Conservation (phyloP, 2,888 invertebrate species). For the Uropetala carovei region DNA sequence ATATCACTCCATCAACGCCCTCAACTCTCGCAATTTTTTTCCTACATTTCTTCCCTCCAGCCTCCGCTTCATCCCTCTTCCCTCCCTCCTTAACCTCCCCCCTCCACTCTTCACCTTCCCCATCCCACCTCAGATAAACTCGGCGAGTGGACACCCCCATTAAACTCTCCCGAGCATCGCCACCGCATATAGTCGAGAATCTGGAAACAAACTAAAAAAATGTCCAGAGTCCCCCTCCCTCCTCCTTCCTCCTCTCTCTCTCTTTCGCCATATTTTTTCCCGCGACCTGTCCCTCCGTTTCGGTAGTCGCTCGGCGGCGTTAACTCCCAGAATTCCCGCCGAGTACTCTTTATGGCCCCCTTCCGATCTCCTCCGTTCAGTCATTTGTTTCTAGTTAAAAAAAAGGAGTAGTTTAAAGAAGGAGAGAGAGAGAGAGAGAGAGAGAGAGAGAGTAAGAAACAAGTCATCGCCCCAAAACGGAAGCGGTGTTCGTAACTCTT, state of each 20-base stretch:
- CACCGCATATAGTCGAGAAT: not conserved
- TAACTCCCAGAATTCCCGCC: slow-evolving; percentile 47
- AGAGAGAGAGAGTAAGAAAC: not conserved
- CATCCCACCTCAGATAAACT: not conserved
- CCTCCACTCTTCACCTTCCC: not conserved
- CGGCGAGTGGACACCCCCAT: slow-evolving; percentile 39
- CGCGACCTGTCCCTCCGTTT: not conserved
- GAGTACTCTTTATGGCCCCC: slow-evolving; percentile 51
- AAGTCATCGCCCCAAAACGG: slow-evolving; percentile 62
- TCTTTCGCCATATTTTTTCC: not conserved
- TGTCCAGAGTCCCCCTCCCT: not conserved
- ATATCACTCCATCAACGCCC: slow-evolving; percentile 63
- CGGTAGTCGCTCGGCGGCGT: slow-evolving; percentile 33
- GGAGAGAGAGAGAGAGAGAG: not conserved
- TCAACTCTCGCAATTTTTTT: slow-evolving; percentile 1
- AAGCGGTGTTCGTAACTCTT: not conserved
- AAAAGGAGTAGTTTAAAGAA: not conserved
- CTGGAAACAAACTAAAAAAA: not conserved
- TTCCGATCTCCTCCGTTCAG: slow-evolving; percentile 9
- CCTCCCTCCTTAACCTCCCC: not conserved
- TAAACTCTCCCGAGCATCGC: slow-evolving; percentile 35
- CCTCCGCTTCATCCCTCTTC: not conserved
- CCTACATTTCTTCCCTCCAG: not conserved
- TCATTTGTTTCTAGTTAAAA: slow-evolving; percentile 19
- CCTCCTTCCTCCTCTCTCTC: not conserved